A percentile compares a stretch with the other conserved stretches of the same genome.
Evolutionary conservation across 2,797 vertebrate genomes (phyloP).

Genomic region (Nyctalus aviator): DNA sequence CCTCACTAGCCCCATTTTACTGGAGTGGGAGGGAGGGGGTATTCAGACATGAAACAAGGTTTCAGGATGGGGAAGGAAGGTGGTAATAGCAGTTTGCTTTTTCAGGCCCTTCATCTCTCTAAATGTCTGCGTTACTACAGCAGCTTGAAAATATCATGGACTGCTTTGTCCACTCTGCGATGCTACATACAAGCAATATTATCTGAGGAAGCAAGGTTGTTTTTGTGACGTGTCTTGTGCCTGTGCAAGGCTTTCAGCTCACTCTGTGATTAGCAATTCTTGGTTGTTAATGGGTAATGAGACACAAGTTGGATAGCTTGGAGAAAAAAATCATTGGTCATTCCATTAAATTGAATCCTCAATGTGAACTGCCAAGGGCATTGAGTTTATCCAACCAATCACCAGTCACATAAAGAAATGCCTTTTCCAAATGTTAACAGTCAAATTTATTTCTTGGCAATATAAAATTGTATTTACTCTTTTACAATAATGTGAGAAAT

Average conservation of each 20-base stretch:
- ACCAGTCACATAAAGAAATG: conserved; percentile 49
- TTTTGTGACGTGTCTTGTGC: neutral
- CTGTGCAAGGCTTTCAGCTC: neutral
- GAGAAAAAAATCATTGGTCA: conserved; percentile 67
- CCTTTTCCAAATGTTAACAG: conserved; percentile 45
- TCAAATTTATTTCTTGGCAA: conserved; percentile 54
- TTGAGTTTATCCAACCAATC: conserved; percentile 37
- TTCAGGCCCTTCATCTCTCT: neutral
- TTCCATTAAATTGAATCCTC: conserved; percentile 72
- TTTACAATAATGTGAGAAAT: conserved; percentile 39
- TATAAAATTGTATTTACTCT: conserved; percentile 47
- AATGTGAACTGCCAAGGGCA: conserved; percentile 40
- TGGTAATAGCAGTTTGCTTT: neutral
- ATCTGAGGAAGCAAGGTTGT: neutral
- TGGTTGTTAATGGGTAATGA: conserved; percentile 63
- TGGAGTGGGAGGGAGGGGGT: neutral
- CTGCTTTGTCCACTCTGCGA: neutral
- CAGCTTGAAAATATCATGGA: neutral
- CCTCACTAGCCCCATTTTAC: neutral
- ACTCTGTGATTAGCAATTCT: conserved; percentile 62
- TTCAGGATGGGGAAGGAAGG: neutral
- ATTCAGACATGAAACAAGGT: neutral
- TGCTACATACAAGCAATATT: neutral
- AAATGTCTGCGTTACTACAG: neutral
- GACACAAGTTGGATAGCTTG: conserved; percentile 62